A percentile compares a stretch with the other conserved stretches of the same genome.
phyloP scores from a whole-genome alignment of 2,888 invertebrate species.

The Oxycera nigricornis region DNA sequence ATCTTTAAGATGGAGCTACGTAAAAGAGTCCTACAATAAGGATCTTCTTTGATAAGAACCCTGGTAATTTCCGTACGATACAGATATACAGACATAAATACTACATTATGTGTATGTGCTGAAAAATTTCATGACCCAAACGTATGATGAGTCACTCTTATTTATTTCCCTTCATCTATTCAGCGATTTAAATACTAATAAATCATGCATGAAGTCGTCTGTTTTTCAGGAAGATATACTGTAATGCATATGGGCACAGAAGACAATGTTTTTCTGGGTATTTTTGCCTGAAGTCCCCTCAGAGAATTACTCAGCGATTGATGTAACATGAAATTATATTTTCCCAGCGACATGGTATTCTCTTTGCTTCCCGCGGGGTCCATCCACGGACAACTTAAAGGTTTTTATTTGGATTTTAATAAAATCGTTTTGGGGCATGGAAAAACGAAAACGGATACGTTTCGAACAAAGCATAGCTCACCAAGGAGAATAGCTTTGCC shows the following conservation, averaged over 20 bases:
- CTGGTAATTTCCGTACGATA: no score
- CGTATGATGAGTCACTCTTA: not conserved
- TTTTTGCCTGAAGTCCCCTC: not conserved
- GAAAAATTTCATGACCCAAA: no score
- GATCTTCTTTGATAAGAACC: no score
- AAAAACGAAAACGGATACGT: conserved; percentile 14
- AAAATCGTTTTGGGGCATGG: conserved; percentile 23
- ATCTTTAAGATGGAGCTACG: no score
- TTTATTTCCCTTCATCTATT: not conserved
- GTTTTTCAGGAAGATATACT: conserved; percentile 9
- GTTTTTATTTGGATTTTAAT: conserved; percentile 38
- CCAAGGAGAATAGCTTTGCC: not conserved
- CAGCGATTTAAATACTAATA: conserved; percentile 32
- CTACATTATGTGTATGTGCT: no score
- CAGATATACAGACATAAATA: no score
- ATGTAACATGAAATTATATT: conserved; percentile 14
- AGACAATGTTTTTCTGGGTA: conserved; percentile 25
- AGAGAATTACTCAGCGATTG: conserved; percentile 25
- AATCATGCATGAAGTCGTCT: conserved; percentile 37
- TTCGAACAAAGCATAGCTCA: not conserved
- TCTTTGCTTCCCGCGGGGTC: not conserved
- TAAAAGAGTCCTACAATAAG: no score
- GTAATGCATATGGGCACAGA: not conserved
- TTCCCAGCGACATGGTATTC: not conserved
- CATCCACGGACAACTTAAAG: conserved; percentile 9